phyloP scores from a whole-genome alignment of 1,140 invertebrate species.

The fruit fly (Drosophila melanogaster) region Release_6_plus_ISO1_MT NC_004354.4:19726501-19727000 shows the following conservation, averaged over 20 bases:
- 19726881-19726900: conserved; percentile 26
- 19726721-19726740: not conserved
- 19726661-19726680: conserved; percentile 83
- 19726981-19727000: conserved; percentile 26
- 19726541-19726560: conserved; percentile 8
- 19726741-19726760: conserved; percentile 2
- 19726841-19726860: conserved; percentile 3
- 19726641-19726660: conserved; percentile 83
- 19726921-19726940: conserved; percentile 70
- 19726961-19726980: conserved; percentile 12
- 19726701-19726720: not conserved
- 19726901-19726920: conserved; percentile 71
- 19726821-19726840: conserved; percentile 15
- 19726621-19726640: conserved; percentile 77
- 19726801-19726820: not conserved
- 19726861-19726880: not conserved
- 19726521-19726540: conserved; percentile 5
- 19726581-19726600: conserved; percentile 10
- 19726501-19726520: conserved; percentile 30
- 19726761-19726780: not conserved
- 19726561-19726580: conserved; percentile 25
- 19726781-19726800: conserved; percentile 3
- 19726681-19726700: conserved; percentile 62
- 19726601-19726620: conserved; percentile 46
- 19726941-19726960: conserved; percentile 46